Evolutionary conservation across 1,140 invertebrate genomes (phyloP), one percentile per base, ranked within the genome.

Genomic region (Drosophila dunni): DNA sequence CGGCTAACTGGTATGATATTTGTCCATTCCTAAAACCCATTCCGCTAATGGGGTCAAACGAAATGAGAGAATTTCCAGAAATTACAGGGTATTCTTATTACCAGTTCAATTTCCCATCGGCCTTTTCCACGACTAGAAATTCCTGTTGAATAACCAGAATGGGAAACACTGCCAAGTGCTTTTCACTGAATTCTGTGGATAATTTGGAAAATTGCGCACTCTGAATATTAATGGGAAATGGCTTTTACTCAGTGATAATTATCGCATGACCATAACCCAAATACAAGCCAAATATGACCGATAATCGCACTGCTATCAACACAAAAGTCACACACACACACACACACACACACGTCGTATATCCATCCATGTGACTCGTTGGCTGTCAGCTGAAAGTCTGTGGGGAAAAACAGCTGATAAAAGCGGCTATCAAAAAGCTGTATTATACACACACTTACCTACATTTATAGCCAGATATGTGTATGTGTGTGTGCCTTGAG

Each of bases 361-460:
- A 71, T 75, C 65, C 61, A 78, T 80, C 56, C 81, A 84, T 81
- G 81, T 80, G 81, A 78, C 76, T 45, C 9, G 9, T 34, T 48
- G 58, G 10, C 38, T 48, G 64, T 61, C 69, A 66, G 70, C 70
- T 67, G 70, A 56, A 70, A 24, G 54, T n/a, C 20, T 54, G n/a
- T 7, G 29, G 7, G 33, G 13, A 65, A 76, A 53, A 53, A 64
- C 74, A 85, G 69, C 78, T 85, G 81, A 85, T 81, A 86, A 81
- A 62, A 44, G 29, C 45, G 48, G 17, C 17, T 63, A 66, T 70
- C 58, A 69, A 67, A 69, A 67, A 42, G 24, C 13, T 11, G 46
- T 42, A 62, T 68, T 54, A 10, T 17, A 15, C 38, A 45, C 34
- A 8, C 17, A 24, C 11, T 24, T 34, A 69, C 13, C 15, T 51